Base-by-base conservation (phyloP, 2,797 vertebrate species). In the Labeo calbasu region DNA sequence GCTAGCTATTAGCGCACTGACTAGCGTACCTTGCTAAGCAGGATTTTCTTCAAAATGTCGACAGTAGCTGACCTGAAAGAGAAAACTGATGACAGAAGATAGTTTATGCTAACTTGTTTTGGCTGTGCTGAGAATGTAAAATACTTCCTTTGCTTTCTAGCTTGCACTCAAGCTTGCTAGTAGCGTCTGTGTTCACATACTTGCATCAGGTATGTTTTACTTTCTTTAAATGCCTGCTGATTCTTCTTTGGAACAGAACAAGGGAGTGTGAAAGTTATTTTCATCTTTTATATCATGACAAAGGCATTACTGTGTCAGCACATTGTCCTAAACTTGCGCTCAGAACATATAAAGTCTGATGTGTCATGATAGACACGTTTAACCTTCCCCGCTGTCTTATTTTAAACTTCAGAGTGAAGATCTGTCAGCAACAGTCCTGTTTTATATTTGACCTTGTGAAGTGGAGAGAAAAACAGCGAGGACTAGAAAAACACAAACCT, bases 371-470 rank as follows among this genome's bases (percentile, higher is more conserved):
- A 65, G 59, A 77, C 61, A 69, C 13, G 19, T 55, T 59, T 59
- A 69, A 77, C 81, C 81, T 83, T 77, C 72, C 65, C 36, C 21
- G 12, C 19, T 32, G n/a, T 69, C 23, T 77, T 59, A 77, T 77
- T 83, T 77, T 77, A 59, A 83, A 69, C 50, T 77, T 77, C 40
- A 83, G n/a, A 69, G 73, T 14, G 19, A 48, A 43, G 53, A 69
- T 32, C 82, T 77, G 63, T 46, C 82, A 48, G n/a, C 40, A 69
- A 32, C 81, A 83, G 28, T 11, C 21, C 40, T 28, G 40, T 77
- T 77, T 83, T 57, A 57, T 81, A 28, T 59, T 50, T 70, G 73
- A 77, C 82, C 82, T 83, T 83, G 82, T 57, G 63, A 79, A 50
- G 32, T 19, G 14, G 25, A 63, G 12, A 68, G 73, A 68, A 69